Percentiles rank a stretch among this genome's conserved stretches.
Evolutionary conservation across 2,888 invertebrate species (phyloP).

Genomic region (Latrodectus elegans): DNA sequence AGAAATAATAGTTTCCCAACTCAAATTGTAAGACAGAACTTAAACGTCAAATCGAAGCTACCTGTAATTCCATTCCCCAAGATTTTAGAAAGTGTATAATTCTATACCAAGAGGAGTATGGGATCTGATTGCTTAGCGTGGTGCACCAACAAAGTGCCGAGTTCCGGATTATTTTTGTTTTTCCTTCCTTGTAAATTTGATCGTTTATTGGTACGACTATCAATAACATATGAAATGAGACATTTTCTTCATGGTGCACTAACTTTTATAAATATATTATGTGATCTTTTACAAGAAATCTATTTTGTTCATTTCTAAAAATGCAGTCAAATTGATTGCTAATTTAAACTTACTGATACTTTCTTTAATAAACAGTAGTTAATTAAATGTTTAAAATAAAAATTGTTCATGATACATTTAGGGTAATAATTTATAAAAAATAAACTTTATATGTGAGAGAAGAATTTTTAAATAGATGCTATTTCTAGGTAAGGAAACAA

Average conservation of each 20-base stretch:
- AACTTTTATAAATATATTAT: neutral
- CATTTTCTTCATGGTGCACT: neutral
- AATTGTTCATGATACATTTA: too few species aligned
- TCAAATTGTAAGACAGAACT: neutral
- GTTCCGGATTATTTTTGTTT: neutral
- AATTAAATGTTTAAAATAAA: too few species aligned
- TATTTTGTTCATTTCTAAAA: too few species aligned
- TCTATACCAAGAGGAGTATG: neutral
- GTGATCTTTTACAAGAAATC: too few species aligned
- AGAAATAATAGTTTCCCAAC: too few species aligned
- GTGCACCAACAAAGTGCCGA: neutral
- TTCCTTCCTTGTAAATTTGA: neutral
- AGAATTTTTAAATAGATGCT: too few species aligned
- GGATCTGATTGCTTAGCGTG: neutral
- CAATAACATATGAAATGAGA: neutral
- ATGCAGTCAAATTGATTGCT: too few species aligned
- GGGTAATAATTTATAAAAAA: too few species aligned
- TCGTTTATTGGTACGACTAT: neutral
- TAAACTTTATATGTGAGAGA: too few species aligned
- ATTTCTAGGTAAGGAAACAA: too few species aligned
- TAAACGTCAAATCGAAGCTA: neutral
- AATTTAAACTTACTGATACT: too few species aligned
- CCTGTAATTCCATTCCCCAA: neutral
- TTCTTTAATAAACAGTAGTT: too few species aligned
- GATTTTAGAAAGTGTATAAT: neutral